A percentile compares a stretch with the other conserved stretches of the same genome.
phyloP scores from a whole-genome alignment of 2,888 invertebrate genomes.

The Synanthedon vespiformis region DNA sequence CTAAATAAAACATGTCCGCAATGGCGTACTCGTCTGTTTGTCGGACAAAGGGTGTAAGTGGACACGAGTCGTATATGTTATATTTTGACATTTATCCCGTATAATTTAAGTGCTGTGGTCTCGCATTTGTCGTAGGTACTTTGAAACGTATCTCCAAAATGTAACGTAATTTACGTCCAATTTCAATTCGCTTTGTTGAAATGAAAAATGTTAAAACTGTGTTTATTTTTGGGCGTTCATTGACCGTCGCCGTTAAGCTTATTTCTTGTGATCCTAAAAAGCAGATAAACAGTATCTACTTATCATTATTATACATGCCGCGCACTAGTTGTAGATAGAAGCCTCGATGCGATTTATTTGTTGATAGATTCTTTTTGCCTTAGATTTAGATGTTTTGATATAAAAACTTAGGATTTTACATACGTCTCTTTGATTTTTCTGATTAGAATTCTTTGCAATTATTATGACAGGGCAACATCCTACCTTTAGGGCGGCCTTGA shows the following conservation, averaged over 20 bases:
- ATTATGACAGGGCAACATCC: conserved; percentile 5
- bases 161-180: background rate
- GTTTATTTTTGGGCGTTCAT: no score
- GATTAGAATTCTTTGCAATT: background rate
- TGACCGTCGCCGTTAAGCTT: no score
- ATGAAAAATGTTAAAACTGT: no score
- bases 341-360: no score
- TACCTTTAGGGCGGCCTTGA: conserved; percentile 7
- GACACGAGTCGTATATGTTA: background rate
- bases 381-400: no score
- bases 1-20: conserved; percentile 19
- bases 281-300: no score
- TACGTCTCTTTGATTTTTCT: background rate
- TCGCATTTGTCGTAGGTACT: background rate
- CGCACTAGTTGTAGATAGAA: no score
- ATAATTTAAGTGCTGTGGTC: background rate
- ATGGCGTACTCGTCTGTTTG: background rate
- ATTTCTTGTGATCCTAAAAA: no score
- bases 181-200: background rate
- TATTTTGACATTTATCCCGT: background rate
- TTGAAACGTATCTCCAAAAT: background rate
- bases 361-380: no score
- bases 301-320: no score
- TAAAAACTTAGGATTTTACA: no score
- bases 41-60: background rate